phyloP scores from a whole-genome alignment of 2,888 invertebrate genomes.

The Trachelus troglodyta region DNA sequence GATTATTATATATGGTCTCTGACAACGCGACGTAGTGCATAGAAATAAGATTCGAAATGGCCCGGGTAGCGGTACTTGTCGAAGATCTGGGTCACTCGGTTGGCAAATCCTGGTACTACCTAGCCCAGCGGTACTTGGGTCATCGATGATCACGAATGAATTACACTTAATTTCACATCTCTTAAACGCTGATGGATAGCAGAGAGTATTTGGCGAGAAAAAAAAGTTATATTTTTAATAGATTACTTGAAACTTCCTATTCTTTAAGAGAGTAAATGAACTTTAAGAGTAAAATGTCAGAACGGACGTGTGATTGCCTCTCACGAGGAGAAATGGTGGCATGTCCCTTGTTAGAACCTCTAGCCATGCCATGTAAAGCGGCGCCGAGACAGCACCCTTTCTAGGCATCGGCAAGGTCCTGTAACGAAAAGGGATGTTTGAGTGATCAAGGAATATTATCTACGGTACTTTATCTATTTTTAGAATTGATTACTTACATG shows the following conservation, averaged over 20 bases:
- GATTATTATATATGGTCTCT: not conserved
- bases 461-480: not conserved
- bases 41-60: not conserved
- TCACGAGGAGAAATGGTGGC: conserved; percentile 88
- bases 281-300: conserved; percentile 87
- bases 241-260: not conserved
- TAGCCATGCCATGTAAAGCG: conserved; percentile 96
- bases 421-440: conserved; percentile 29
- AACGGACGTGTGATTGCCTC: conserved; percentile 90
- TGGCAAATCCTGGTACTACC: not conserved
- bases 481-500: conserved; percentile 76
- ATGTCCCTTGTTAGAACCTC: conserved; percentile 89
- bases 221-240: not conserved
- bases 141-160: not conserved
- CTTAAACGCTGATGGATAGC: not conserved
- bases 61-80: not conserved
- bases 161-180: not conserved
- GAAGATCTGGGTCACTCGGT: not conserved
- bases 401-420: conserved; percentile 93
- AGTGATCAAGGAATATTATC: not conserved
- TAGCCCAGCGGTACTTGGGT: not conserved
- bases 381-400: conserved; percentile 88
- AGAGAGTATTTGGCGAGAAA: not conserved
- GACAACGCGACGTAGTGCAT: not conserved
- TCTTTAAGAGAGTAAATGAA: not conserved